phyloP scores from a whole-genome alignment of 2,888 invertebrate species.

The Harpalus rufipes region DNA sequence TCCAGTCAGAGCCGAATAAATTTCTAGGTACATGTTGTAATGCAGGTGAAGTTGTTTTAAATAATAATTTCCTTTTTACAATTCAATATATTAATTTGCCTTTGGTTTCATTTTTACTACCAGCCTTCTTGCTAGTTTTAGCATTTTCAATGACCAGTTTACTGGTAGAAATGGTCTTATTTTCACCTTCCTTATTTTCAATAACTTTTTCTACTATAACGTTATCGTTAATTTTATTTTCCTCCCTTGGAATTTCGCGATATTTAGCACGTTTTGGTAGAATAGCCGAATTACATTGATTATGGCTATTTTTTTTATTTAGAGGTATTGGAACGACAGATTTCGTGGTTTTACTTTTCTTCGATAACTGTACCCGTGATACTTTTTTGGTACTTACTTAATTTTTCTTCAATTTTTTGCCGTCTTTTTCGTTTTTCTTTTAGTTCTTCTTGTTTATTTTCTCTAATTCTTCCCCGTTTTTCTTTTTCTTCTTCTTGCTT shows the following conservation, averaged over 20 bases:
- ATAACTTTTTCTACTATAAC: too few species aligned
- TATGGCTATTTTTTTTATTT: background rate
- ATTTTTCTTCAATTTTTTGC: background rate
- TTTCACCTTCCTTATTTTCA: too few species aligned
- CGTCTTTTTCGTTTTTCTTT: background rate
- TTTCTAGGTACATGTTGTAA: background rate
- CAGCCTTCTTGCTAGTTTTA: too few species aligned
- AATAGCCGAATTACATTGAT: slow-evolving; percentile 7
- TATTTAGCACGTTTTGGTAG: background rate
- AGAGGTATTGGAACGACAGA: background rate
- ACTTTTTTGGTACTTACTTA: background rate
- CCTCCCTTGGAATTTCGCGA: background rate
- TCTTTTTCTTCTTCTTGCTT: slow-evolving; percentile 13
- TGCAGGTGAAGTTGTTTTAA: background rate
- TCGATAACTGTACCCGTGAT: background rate
- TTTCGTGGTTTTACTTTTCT: background rate
- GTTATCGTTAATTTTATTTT: background rate
- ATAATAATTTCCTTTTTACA: too few species aligned
- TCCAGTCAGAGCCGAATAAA: background rate
- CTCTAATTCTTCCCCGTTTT: background rate
- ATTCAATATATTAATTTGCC: too few species aligned
- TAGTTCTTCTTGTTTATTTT: background rate
- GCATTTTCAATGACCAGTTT: too few species aligned
- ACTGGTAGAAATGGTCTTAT: background rate
- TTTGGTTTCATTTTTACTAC: too few species aligned